These are phyloP conservation scores for Thecophora atra DNA, from an alignment of 2,888 invertebrate species.

Conservation along the genomic window DNA sequence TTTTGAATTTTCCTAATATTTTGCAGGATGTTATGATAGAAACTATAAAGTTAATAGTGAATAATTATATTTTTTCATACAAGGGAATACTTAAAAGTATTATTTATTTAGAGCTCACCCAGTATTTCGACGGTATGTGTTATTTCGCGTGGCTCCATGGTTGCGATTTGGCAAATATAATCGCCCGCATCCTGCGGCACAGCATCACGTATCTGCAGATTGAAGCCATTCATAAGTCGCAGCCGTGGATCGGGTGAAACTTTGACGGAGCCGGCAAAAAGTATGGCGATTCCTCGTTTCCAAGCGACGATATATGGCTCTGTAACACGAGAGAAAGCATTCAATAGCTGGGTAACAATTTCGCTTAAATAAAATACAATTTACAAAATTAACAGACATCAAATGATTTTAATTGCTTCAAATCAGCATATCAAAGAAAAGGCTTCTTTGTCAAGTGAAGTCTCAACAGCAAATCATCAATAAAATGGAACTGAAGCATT, in stretches of 20 bases:
- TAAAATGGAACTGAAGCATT: not conserved
- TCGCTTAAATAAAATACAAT: conserved; percentile 11
- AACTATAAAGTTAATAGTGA: too few relatives aligned
- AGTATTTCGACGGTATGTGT: conserved; percentile 75
- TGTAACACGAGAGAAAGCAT: conserved; percentile 54
- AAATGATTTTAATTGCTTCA: too few relatives aligned
- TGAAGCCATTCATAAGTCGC: conserved; percentile 72
- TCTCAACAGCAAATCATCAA: not conserved
- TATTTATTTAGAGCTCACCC: conserved; percentile 67
- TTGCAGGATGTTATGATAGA: too few relatives aligned
- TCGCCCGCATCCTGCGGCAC: conserved; percentile 74
- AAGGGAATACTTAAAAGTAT: conserved; percentile 53
- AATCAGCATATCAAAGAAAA: too few relatives aligned
- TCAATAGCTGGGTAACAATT: not conserved
- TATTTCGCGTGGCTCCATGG: conserved; percentile 73
- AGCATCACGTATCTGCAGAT: conserved; percentile 73
- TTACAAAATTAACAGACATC: not conserved
- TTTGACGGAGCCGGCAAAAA: conserved; percentile 73
- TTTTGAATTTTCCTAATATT: too few relatives aligned
- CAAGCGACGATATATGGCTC: conserved; percentile 73
- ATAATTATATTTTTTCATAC: too few relatives aligned
- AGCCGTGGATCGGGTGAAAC: conserved; percentile 74
- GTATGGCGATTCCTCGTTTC: conserved; percentile 74
- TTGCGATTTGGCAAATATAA: conserved; percentile 76
- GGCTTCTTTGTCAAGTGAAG: not conserved